phyloP scores from a whole-genome alignment of 2,113 vertebrate genomes.

The Pygoscelis adeliae region DNA sequence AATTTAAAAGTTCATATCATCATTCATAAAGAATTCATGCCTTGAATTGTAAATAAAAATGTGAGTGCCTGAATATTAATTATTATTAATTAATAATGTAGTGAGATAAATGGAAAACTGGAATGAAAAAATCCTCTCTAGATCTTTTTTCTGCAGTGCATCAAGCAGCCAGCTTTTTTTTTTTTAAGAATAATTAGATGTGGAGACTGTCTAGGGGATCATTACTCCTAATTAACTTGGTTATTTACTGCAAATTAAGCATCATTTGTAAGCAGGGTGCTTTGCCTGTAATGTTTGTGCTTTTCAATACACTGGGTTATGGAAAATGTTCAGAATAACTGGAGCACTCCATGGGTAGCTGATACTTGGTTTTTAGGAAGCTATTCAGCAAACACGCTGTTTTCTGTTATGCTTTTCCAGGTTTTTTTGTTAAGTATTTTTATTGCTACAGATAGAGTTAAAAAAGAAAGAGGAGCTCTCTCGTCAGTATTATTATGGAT shows the following conservation, averaged over 20 bases:
- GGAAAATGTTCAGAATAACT: constrained; percentile 16
- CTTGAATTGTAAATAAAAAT: constrained; percentile 90
- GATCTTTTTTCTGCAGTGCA: constrained; percentile 75
- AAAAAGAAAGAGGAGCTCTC: neutral
- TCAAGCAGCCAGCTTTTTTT: constrained; percentile 71
- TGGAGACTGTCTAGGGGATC: constrained; percentile 83
- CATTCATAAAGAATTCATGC: constrained; percentile 94
- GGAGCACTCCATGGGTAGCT: neutral
- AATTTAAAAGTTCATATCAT: constrained; percentile 88
- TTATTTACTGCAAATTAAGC: constrained; percentile 89
- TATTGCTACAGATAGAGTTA: neutral
- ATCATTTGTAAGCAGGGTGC: constrained; percentile 77
- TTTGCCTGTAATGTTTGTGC: constrained; percentile 57
- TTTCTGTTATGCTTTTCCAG: neutral
- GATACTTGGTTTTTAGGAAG: neutral
- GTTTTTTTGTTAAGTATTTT: neutral
- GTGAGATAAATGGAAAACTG: constrained; percentile 83
- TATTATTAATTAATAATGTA: constrained; percentile 94
- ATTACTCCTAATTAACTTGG: constrained; percentile 94
- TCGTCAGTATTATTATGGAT: neutral
- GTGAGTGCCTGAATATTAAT: constrained; percentile 93
- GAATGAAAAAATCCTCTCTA: constrained; percentile 76
- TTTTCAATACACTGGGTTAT: constrained; percentile 29
- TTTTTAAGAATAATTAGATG: constrained; percentile 84
- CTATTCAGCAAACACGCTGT: neutral